Conservation (phyloP, 2,797 vertebrate species). For the Yasuhikotakia modesta region DNA sequence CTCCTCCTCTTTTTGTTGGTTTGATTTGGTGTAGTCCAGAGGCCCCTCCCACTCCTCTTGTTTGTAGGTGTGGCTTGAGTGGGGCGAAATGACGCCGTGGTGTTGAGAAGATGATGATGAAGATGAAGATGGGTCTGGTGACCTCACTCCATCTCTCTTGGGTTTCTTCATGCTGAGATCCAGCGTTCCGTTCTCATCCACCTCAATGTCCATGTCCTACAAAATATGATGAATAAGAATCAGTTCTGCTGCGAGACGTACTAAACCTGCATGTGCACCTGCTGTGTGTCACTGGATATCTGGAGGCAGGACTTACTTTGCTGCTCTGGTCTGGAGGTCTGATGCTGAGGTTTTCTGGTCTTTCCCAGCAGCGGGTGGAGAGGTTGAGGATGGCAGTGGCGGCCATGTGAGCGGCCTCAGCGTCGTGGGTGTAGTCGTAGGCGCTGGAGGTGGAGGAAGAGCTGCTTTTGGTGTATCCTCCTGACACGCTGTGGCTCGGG, state of each 20-base stretch:
- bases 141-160: constrained; percentile 84
- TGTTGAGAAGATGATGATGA: constrained; percentile 77
- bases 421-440: constrained; percentile 95
- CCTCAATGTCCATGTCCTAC: constrained; percentile 90
- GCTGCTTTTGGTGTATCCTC: constrained; percentile 84
- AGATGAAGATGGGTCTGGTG: constrained; percentile 81
- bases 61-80: constrained; percentile 82
- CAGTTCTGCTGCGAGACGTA: no score
- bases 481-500: constrained; percentile 83
- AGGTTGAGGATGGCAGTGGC: constrained; percentile 98
- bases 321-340: constrained; percentile 80
- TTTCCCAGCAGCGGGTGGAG: constrained; percentile 98
- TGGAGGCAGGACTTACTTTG: constrained; percentile 73
- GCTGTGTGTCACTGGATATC: no score
- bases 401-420: constrained; percentile 97
- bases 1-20: constrained; percentile 87
- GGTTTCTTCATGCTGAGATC: constrained; percentile 97
- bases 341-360: constrained; percentile 90
- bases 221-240: no score
- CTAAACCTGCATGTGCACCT: no score
- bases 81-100: constrained; percentile 79
- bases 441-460: constrained; percentile 83
- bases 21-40: constrained; percentile 94
- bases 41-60: constrained; percentile 93
- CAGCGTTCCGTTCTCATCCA: constrained; percentile 96